These are phyloP conservation scores for Dryoscopus gambensis DNA, from an alignment of 2,113 vertebrate species.

Conservation along the genomic window DNA sequence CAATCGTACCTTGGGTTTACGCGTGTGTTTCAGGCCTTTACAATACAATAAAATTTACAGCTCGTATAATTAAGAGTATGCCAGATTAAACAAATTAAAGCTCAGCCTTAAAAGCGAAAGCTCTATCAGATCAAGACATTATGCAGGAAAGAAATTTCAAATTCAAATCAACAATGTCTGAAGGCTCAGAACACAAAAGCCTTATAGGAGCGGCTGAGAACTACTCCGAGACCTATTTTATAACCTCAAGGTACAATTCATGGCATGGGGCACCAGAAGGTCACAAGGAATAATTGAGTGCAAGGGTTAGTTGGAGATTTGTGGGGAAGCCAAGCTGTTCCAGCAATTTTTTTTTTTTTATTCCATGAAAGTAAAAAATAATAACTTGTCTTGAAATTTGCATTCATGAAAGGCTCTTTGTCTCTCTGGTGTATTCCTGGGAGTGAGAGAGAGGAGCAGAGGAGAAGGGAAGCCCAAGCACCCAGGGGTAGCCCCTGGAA, in stretches of 20 bases:
- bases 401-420: neutral
- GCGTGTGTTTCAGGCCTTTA: constrained; percentile 31
- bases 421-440: neutral
- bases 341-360: neutral
- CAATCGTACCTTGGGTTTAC: neutral
- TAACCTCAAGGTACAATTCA: constrained; percentile 54
- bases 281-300: constrained; percentile 47
- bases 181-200: constrained; percentile 7
- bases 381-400: neutral
- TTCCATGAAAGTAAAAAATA: neutral
- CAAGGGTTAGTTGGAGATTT: constrained; percentile 64
- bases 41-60: constrained; percentile 66
- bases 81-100: constrained; percentile 67
- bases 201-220: neutral
- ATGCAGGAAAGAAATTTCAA: constrained; percentile 44
- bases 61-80: constrained; percentile 68
- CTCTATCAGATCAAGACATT: constrained; percentile 35
- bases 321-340: neutral
- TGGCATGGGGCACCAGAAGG: neutral
- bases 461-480: neutral
- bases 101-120: neutral
- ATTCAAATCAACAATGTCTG: constrained; percentile 15
- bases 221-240: neutral
- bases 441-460: accelerated
- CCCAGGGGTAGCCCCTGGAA: neutral